Evolutionary conservation across 2,888 invertebrate genomes (phyloP), one percentile per base, ranked within the genome.

Genomic region (Eupithecia pulchellata): DNA sequence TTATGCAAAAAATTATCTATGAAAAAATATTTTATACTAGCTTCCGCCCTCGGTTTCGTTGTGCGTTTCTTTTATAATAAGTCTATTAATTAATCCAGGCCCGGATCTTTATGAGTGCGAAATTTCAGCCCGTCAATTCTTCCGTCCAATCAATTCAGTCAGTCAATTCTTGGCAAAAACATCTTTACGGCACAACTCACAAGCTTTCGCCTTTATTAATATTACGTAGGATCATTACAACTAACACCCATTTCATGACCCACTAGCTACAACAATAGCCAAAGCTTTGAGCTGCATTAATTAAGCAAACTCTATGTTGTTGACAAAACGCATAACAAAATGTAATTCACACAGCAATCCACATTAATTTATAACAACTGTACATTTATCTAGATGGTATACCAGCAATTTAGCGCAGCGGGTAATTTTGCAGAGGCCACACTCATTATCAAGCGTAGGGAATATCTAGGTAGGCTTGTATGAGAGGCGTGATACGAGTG

Each of bases 351-450:
- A 60, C 58, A n/a, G 29, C 17, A 60, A 60, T 60, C 32, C 32
- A 32, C 58, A 30, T 60, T 60, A 30, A 60, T 60, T 32, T 60
- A 60, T n/a, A 60, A 60, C 32, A 32, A 60, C 32, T 17, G 30
- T 60, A 32, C 64, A 71, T 76, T 73, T 76, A 74, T 74, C 68
- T 75, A 73, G 71, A 75, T 75, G 72, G 66, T 67, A 71, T 73
- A 47, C 68, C 58, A 30, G 65, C 69, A 58, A 71, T 72, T 77
- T 72, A 69, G 71, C 32, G 29, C 55, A 63, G 55, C 70, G 52
- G 34, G 73, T 69, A 75, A 74, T 74, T 76, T 72, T 65, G 42
- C 69, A 62, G 36, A 71, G 69, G 71, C 63, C 69, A 69, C 66
- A 72, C 72, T 73, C 69, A 73, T 72, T 73, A 77, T 69, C 75